Percentiles rank a stretch among this genome's conserved stretches.
Evolutionary conservation across 2,797 vertebrate species (phyloP).

Genomic region (Synaphobranchus kaupii): DNA sequence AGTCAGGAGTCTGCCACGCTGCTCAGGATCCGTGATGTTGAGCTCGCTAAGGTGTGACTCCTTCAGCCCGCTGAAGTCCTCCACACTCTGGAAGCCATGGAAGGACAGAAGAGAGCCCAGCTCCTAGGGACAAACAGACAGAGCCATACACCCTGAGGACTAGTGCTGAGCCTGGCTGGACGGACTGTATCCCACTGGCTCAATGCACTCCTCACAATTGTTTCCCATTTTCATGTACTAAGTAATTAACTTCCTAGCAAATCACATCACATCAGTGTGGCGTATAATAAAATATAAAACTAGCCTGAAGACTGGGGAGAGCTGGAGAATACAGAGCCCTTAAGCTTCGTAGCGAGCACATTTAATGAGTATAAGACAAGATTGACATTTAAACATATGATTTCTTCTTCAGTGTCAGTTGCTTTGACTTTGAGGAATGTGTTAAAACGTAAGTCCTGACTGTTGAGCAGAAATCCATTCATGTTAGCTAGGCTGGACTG

Average conservation of each 20-base stretch:
- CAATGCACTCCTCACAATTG: neutral
- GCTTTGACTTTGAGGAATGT: neutral
- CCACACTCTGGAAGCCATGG: conserved; percentile 92
- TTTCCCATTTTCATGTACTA: neutral
- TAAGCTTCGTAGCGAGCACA: neutral
- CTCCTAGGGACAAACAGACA: conserved; percentile 71
- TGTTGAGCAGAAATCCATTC: neutral
- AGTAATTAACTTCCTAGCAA: neutral
- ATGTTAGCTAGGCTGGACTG: neutral
- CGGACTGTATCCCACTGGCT: neutral
- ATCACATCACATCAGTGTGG: neutral
- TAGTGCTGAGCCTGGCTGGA: neutral
- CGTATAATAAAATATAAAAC: neutral
- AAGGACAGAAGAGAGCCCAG: conserved; percentile 86
- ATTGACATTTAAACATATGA: neutral
- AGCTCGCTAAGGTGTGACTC: conserved; percentile 92
- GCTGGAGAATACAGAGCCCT: neutral
- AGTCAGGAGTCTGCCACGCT: conserved; percentile 87
- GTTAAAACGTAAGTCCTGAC: neutral
- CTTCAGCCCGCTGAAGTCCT: conserved; percentile 90
- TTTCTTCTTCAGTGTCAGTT: neutral
- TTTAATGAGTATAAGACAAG: neutral
- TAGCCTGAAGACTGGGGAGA: too few relatives aligned
- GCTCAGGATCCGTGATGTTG: conserved; percentile 91
- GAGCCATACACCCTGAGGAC: neutral